A percentile compares a stretch with the other conserved stretches of the same genome.
Conservation (phyloP, 53 echinoderm and acorn worm genomes). For the Hippasteria phrygiana region DNA sequence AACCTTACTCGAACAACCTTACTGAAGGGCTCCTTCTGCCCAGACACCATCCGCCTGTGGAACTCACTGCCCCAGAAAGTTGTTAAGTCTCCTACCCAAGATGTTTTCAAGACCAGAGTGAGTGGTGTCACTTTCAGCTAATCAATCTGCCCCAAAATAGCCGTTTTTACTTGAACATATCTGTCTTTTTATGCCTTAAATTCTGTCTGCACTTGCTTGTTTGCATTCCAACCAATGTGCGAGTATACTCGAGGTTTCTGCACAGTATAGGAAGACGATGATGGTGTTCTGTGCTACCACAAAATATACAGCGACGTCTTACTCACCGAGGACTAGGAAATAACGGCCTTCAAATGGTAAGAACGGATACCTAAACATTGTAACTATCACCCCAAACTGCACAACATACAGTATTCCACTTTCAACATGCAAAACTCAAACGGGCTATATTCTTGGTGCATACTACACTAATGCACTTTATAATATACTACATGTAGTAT, state of each 20-base stretch:
- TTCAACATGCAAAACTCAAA: too few relatives aligned
- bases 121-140: background rate
- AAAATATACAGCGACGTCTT: too few relatives aligned
- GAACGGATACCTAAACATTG: too few relatives aligned
- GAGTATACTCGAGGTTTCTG: background rate
- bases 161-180: background rate
- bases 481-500: too few relatives aligned
- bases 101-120: background rate
- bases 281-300: too few relatives aligned
- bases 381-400: too few relatives aligned
- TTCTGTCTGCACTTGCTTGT: background rate
- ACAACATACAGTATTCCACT: too few relatives aligned
- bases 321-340: too few relatives aligned
- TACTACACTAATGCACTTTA: too few relatives aligned
- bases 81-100: background rate
- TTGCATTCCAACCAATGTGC: background rate
- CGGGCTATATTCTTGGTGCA: too few relatives aligned
- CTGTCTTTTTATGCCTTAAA: background rate
- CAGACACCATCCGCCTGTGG: background rate
- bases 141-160: background rate
- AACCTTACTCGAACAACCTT: too few relatives aligned
- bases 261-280: background rate
- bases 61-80: background rate
- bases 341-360: too few relatives aligned
- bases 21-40: background rate